Base-by-base conservation (phyloP, 2,797 vertebrate genomes). In the Momotus momota region DNA sequence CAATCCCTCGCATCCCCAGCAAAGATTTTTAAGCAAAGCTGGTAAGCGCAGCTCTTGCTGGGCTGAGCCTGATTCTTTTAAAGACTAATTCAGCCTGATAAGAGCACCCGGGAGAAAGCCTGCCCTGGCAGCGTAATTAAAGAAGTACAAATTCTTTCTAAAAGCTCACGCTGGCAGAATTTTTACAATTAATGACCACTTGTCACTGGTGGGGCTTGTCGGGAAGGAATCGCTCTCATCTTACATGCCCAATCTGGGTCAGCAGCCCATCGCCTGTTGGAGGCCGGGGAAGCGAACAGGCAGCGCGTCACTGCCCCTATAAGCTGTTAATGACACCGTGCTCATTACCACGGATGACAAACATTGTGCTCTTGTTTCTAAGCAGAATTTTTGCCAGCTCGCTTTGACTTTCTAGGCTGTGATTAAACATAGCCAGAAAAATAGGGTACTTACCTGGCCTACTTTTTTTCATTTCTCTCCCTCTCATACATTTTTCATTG, bases 121-220 rank as follows among this genome's bases (percentile, higher is more conserved):
- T 77, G 65, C 38, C 35, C 57, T 9, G 20, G 61, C 45, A 90
- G 77, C 4, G 16, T 81, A 81, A 95, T 94, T 96, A 89, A 93
- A 95, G 93, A 85, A 88, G 72, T 93, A 78, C 77, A 79, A 92
- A 90, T 96, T 72, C 70, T 84, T 94, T 96, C 88, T 79, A 86
- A 93, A 95, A 88, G 92, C 82, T 90, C 93, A 90, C 1, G 12
- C 94, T 93, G 94, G 92, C 88, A 92, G 93, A 81, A 75, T 93
- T 97, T 93, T 92, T 83, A 86, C 83, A 83, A 84, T 94, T 94
- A 94, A 80, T 71, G 93, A 82, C 65, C 29, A 25, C n/a, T 95
- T 83, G 82, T 91, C 85, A 26, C 57, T 69, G 85, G 19, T 66
- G 71, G 45, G 81, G 64, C 90, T 95, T 65, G 73, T 49, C 7